Evolutionary conservation across 2,113 vertebrate genomes (phyloP), one percentile per base, ranked within the genome.

Genomic region (Dicentrarchus labrax): DNA sequence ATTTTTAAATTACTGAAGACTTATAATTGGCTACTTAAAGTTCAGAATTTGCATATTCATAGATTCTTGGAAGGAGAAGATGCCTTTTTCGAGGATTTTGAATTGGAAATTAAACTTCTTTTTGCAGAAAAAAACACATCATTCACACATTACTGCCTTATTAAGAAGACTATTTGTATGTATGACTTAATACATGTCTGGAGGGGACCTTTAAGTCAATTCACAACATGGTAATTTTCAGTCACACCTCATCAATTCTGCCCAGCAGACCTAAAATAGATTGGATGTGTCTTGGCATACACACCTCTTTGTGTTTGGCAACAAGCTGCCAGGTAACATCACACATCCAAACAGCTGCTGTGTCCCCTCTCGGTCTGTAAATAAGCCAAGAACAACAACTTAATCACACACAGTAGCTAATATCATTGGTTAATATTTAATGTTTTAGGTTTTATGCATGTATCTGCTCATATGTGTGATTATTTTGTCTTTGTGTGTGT

Each of bases 271-370:
- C 77, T 76, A 65, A 82, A 88, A 92, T 80, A 86, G 77, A 51
- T 22, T 16, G 72, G 67, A 81, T 86, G 88, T 88, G 92, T 72
- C 62, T 68, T 54, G 45, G 84, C 85, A 87, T 78, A 86, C 67
- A 57, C 69, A 80, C 50, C 56, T 76, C 57, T n/a, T 30, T 36
- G 69, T 84, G 69, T 78, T 83, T 78, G 12, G 70, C 10, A 86
- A 75, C 13, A 81, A 72, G 70, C 45, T 84, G 38, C 74, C 76
- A 78, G 60, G 65, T 73, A 76, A 78, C 66, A 82, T 67, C 85
- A 78, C 12, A 1, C 74, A 62, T 65, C 72, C 51, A 67, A 50
- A 75, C 60, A 48, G 56, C 71, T 74, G 57, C 61, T 24, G 0
- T 65, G 81, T 79, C 79, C 68, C 21, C 64, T 47, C 4, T 36